Conservation (phyloP, 2,797 vertebrate genomes). For the Carduelis carduelis region DNA sequence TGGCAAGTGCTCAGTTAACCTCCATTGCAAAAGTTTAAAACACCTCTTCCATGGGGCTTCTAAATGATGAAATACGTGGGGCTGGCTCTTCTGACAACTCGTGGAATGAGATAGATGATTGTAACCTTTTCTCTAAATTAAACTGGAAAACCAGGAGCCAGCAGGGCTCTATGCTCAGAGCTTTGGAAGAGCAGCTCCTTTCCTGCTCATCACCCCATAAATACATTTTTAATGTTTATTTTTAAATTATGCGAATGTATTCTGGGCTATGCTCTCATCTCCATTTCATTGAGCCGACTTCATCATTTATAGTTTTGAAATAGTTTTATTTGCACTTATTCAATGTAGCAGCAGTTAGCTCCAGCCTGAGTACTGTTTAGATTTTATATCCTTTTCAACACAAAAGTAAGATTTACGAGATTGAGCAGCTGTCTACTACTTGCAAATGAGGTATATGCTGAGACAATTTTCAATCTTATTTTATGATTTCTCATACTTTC, state of each 20-base stretch:
- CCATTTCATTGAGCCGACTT: neutral
- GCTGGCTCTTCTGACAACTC: constrained; percentile 1
- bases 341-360: neutral
- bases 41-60: neutral
- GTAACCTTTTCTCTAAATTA: constrained; percentile 57
- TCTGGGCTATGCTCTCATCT: neutral
- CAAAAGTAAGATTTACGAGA: neutral
- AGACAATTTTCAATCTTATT: neutral
- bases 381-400: neutral
- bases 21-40: neutral
- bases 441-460: neutral
- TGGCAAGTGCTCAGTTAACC: neutral
- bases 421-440: neutral
- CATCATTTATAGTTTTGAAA: neutral
- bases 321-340: neutral
- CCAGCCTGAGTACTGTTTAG: neutral
- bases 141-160: neutral
- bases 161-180: neutral
- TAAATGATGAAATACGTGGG: neutral
- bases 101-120: neutral
- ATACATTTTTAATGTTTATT: neutral
- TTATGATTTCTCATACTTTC: neutral
- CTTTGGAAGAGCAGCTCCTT: neutral
- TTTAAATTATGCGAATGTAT: neutral
- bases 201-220: neutral